These are phyloP conservation scores for Drosophila sproati DNA, from an alignment of 1,140 invertebrate species.

Conservation along the genomic window DNA sequence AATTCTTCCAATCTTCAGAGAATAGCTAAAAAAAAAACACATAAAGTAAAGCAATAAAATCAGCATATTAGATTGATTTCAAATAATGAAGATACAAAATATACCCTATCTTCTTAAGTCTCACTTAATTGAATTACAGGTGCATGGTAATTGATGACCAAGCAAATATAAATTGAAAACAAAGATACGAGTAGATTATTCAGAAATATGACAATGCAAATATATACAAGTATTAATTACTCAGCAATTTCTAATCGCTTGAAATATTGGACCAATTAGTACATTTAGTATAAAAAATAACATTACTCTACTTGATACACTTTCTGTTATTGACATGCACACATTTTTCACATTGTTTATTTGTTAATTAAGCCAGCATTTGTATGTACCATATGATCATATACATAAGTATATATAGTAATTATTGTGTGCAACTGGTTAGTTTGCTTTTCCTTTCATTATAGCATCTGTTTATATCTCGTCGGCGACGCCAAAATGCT, in stretches of 20 bases:
- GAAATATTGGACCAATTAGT: neutral
- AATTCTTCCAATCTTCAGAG: slow-evolving; percentile 50
- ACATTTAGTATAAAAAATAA: neutral
- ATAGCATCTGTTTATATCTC: slow-evolving; percentile 5
- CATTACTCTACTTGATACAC: slow-evolving; percentile 23
- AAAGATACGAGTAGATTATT: neutral
- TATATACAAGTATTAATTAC: slow-evolving; percentile 11
- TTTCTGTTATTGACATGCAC: slow-evolving; percentile 21
- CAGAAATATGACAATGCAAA: slow-evolving; percentile 7
- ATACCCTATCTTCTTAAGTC: neutral
- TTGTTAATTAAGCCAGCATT: slow-evolving; percentile 25
- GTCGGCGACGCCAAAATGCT: slow-evolving; percentile 7
- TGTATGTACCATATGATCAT: slow-evolving; percentile 38
- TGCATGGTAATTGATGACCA: neutral
- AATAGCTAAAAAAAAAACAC: slow-evolving; percentile 44
- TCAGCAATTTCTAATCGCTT: slow-evolving; percentile 13
- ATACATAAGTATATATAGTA: slow-evolving; percentile 27
- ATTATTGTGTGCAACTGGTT: slow-evolving; percentile 39
- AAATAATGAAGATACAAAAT: neutral
- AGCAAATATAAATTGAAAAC: neutral
- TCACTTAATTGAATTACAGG: neutral
- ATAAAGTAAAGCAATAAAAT: neutral
- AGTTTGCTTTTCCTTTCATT: slow-evolving; percentile 7
- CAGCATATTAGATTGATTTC: neutral
- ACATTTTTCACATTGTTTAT: slow-evolving; percentile 20